Conservation (phyloP, 2,113 vertebrate species). For the Sorex araneus region DNA sequence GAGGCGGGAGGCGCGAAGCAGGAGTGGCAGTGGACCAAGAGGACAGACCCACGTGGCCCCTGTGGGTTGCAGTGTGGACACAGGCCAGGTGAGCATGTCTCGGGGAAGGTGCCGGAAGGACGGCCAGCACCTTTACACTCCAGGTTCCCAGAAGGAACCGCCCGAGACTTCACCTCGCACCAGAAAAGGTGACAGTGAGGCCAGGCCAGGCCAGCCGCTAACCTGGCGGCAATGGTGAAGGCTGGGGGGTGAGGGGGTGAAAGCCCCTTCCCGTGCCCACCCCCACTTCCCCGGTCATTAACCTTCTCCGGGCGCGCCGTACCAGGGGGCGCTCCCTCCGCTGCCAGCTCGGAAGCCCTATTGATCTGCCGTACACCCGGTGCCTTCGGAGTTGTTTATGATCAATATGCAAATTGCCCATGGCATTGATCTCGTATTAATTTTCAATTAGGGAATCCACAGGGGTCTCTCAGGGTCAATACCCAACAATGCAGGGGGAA, state of each 20-base stretch:
- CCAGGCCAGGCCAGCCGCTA: neutral
- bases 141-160: conserved; percentile 84
- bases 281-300: conserved; percentile 87
- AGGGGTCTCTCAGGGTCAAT: conserved; percentile 98
- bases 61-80: neutral
- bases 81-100: neutral
- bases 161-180: conserved; percentile 82
- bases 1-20: rapidly evolving
- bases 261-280: neutral
- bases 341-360: conserved; percentile 94
- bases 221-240: neutral
- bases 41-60: too few relatives aligned
- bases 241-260: neutral
- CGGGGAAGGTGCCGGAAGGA: conserved; percentile 67
- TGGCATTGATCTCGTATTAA: conserved; percentile 99
- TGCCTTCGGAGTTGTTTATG: conserved; percentile 99
- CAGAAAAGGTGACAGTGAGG: conserved; percentile 79
- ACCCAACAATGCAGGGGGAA: conserved; percentile 95
- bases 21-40: too few relatives aligned
- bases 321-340: conserved; percentile 91
- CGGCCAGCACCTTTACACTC: conserved; percentile 55
- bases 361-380: conserved; percentile 97
- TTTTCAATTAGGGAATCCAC: conserved; percentile 99
- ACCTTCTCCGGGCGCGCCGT: conserved; percentile 89
- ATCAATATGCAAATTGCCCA: conserved; percentile 99